Evolutionary conservation across 2,888 invertebrate species (phyloP).

Genomic region (Cheilosia pagana): DNA sequence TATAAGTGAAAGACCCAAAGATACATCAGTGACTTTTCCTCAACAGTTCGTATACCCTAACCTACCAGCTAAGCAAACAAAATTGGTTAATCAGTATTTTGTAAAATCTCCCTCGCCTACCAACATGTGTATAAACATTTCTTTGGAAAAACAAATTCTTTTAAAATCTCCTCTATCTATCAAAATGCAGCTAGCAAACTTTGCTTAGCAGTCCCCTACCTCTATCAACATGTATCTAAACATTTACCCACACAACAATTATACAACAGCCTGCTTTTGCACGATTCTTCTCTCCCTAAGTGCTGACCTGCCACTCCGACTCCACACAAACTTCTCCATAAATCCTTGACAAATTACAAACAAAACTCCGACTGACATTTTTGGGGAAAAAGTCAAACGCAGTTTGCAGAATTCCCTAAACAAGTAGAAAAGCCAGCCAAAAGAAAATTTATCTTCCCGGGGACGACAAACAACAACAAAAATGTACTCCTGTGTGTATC

Average conservation of each 20-base stretch:
- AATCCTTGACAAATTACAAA: slow-evolving; percentile 71
- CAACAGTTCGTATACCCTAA: too few species aligned
- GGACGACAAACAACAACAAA: slow-evolving; percentile 13
- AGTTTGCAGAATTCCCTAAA: slow-evolving; percentile 48
- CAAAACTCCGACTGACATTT: slow-evolving; percentile 64
- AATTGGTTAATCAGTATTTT: too few species aligned
- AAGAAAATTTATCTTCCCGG: slow-evolving; percentile 36
- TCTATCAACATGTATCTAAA: neutral
- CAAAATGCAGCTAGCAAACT: neutral
- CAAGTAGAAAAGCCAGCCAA: slow-evolving; percentile 15
- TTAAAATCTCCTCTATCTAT: neutral
- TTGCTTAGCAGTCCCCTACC: neutral
- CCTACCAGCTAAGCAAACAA: too few species aligned
- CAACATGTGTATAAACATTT: too few species aligned
- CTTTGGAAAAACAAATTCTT: too few species aligned
- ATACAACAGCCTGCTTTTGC: too few species aligned
- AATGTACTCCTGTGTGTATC: slow-evolving; percentile 39
- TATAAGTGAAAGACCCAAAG: too few species aligned
- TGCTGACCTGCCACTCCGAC: neutral
- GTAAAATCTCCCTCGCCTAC: too few species aligned
- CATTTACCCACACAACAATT: neutral
- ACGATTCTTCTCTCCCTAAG: too few species aligned
- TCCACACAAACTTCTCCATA: slow-evolving; percentile 24
- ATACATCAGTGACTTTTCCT: too few species aligned
- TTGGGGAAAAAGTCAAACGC: slow-evolving; percentile 73